phyloP scores from a whole-genome alignment of 2,888 invertebrate species.

The Sipha maydis region DNA sequence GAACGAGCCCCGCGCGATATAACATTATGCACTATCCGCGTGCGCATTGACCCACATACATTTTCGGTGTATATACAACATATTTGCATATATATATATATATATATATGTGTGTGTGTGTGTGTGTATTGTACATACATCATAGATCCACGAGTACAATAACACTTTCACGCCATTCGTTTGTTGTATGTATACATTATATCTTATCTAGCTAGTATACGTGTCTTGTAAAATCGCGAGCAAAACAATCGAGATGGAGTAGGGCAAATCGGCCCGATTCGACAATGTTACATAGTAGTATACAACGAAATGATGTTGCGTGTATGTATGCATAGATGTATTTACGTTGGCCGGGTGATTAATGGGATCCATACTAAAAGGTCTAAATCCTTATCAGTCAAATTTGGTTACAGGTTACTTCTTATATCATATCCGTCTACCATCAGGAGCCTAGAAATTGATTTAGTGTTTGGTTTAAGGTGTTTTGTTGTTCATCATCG shows the following conservation, averaged over 20 bases:
- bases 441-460: no score
- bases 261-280: no score
- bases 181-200: background rate
- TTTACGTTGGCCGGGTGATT: no score
- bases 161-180: background rate
- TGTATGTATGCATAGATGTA: no score
- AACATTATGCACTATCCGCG: background rate
- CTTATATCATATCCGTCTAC: no score
- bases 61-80: constrained; percentile 25
- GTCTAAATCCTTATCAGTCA: no score
- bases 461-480: no score
- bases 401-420: no score
- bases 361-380: no score
- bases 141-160: background rate
- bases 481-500: no score
- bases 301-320: background rate
- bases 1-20: constrained; percentile 35
- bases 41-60: constrained; percentile 46
- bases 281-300: no score
- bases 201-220: background rate
- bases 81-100: background rate
- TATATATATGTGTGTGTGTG: background rate
- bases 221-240: background rate
- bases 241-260: background rate
- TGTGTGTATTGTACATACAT: background rate